Evolutionary conservation across 2,113 vertebrate genomes (phyloP).

Genomic region (Pterocles gutturalis): DNA sequence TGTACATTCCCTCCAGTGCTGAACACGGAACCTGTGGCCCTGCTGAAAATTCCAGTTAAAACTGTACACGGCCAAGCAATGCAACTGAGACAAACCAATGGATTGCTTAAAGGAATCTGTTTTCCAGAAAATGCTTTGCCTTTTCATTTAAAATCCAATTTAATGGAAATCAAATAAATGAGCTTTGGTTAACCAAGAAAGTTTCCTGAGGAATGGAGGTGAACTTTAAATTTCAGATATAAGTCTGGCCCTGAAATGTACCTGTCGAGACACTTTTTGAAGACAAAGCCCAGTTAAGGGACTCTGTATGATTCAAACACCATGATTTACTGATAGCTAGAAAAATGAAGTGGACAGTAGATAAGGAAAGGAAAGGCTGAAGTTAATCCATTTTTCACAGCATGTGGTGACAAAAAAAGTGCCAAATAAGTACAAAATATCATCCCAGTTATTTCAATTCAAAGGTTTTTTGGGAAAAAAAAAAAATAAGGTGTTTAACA

Average conservation of each 20-base stretch:
- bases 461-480: not conserved
- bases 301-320: not conserved
- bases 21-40: not conserved
- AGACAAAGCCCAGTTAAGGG: not conserved
- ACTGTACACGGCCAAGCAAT: not conserved
- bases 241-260: not conserved
- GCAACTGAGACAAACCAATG: not conserved
- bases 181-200: not conserved
- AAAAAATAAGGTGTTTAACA: not conserved
- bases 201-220: not conserved
- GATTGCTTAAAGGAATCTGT: not conserved
- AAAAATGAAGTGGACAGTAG: not conserved
- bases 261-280: rapidly evolving
- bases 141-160: not conserved
- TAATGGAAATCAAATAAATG: not conserved
- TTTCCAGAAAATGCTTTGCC: not conserved
- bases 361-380: not conserved
- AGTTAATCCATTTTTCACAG: not conserved
- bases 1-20: not conserved
- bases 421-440: not conserved
- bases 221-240: not conserved
- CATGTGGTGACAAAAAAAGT: not conserved
- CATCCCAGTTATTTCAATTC: not conserved
- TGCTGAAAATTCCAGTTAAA: not conserved
- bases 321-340: not conserved